Percentiles rank a stretch among this genome's conserved stretches.
These are phyloP conservation scores for Pluvianellus socialis DNA, from an alignment of 2,113 vertebrate genomes.

Conservation along the genomic window DNA sequence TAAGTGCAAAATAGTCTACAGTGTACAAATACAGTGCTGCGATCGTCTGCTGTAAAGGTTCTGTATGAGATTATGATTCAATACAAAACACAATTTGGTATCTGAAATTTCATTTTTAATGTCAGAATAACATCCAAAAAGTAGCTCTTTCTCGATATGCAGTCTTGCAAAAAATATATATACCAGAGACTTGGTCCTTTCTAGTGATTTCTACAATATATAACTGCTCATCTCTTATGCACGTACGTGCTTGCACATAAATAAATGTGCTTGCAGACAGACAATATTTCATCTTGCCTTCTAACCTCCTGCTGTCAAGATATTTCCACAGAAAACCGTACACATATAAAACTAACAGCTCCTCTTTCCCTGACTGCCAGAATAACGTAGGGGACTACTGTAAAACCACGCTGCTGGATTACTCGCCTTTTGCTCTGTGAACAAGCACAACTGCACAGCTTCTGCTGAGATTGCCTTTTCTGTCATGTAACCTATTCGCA, in stretches of 20 bases:
- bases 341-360: constrained; percentile 51
- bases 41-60: neutral
- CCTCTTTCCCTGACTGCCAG: neutral
- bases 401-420: neutral
- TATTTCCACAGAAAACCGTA: constrained; percentile 26
- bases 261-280: constrained; percentile 39
- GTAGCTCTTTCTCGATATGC: constrained; percentile 17
- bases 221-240: constrained; percentile 46
- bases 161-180: constrained; percentile 3
- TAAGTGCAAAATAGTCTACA: constrained; percentile 42
- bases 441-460: neutral
- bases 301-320: constrained; percentile 46
- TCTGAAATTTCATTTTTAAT: constrained; percentile 57
- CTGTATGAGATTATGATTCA: constrained; percentile 28
- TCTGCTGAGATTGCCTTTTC: neutral
- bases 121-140: constrained; percentile 49
- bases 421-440: neutral
- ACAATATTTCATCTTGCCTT: constrained; percentile 51
- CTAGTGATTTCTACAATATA: constrained; percentile 6
- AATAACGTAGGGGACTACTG: neutral
- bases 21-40: constrained; percentile 11
- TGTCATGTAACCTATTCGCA: neutral
- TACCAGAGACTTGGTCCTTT: constrained; percentile 18
- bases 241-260: constrained; percentile 30
- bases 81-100: constrained; percentile 26